Evolutionary conservation across 2,888 invertebrate genomes (phyloP).

Genomic region (Andrena dorsata): DNA sequence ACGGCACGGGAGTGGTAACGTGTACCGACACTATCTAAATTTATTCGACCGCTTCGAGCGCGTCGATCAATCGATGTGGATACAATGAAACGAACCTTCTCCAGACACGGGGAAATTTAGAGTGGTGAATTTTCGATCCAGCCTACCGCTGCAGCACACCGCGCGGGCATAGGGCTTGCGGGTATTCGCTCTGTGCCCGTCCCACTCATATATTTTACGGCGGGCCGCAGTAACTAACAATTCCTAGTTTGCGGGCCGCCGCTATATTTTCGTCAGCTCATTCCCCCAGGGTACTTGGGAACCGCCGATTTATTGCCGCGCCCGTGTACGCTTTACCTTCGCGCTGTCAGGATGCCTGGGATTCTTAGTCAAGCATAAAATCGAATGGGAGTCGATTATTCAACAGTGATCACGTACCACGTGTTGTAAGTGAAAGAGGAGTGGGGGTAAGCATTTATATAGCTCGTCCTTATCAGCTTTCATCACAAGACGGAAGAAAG

Average conservation of each 20-base stretch:
- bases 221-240: conserved; percentile 82
- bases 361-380: conserved; percentile 66
- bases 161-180: conserved; percentile 67
- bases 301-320: conserved; percentile 80
- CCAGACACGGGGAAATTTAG: conserved; percentile 41
- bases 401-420: conserved; percentile 35
- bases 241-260: conserved; percentile 82
- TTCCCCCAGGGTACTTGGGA: conserved; percentile 79
- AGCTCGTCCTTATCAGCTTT: not conserved
- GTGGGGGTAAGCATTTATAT: not conserved
- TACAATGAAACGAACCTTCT: conserved; percentile 10
- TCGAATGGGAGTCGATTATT: conserved; percentile 54
- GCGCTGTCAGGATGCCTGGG: conserved; percentile 41
- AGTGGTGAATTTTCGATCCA: conserved; percentile 59
- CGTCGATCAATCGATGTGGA: conserved; percentile 27
- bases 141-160: conserved; percentile 49
- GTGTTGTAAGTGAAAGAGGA: not conserved
- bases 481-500: too few relatives aligned
- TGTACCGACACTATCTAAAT: conserved; percentile 11
- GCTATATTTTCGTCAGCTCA: conserved; percentile 83
- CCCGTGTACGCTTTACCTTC: conserved; percentile 59
- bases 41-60: not conserved
- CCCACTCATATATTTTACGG: conserved; percentile 80
- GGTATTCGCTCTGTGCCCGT: conserved; percentile 67
- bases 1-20: conserved; percentile 2